phyloP scores from a whole-genome alignment of 2,888 invertebrate species.

The Trachelus iudaicus region DNA sequence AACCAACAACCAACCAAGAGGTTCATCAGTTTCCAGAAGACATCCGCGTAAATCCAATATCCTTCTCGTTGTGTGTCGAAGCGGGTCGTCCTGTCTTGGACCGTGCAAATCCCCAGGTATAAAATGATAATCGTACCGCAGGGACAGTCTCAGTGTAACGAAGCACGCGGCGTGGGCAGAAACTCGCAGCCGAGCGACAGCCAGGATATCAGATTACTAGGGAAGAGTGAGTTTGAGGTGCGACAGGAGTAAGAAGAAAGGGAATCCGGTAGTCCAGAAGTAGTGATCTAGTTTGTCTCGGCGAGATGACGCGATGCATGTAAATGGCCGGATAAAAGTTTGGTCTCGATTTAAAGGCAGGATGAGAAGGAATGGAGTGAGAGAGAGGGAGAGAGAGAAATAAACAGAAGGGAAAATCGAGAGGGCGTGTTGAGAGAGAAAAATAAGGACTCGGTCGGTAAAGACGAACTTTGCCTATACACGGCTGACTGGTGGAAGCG shows the following conservation, averaged over 20 bases:
- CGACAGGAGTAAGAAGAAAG: neutral
- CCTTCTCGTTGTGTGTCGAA: neutral
- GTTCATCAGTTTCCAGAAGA: neutral
- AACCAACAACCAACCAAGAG: neutral
- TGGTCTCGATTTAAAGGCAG: slow-evolving; percentile 16
- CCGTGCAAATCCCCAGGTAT: neutral
- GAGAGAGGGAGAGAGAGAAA: neutral
- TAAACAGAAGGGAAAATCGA: neutral
- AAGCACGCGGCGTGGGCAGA: neutral
- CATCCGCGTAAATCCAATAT: neutral
- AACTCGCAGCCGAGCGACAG: neutral
- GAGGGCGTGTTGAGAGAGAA: neutral
- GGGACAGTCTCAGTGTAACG: neutral
- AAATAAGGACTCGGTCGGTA: neutral
- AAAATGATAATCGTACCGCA: neutral
- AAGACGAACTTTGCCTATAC: neutral
- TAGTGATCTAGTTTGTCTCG: slow-evolving; percentile 36
- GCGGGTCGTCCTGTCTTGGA: neutral
- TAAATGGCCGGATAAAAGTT: slow-evolving; percentile 36
- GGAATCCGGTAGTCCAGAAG: neutral
- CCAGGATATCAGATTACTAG: neutral
- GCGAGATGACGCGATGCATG: slow-evolving; percentile 39
- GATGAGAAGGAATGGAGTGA: neutral
- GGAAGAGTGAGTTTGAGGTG: neutral
- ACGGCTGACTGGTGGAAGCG: neutral